Conservation (phyloP, 2,888 invertebrate species). For the Protonemura montana region DNA sequence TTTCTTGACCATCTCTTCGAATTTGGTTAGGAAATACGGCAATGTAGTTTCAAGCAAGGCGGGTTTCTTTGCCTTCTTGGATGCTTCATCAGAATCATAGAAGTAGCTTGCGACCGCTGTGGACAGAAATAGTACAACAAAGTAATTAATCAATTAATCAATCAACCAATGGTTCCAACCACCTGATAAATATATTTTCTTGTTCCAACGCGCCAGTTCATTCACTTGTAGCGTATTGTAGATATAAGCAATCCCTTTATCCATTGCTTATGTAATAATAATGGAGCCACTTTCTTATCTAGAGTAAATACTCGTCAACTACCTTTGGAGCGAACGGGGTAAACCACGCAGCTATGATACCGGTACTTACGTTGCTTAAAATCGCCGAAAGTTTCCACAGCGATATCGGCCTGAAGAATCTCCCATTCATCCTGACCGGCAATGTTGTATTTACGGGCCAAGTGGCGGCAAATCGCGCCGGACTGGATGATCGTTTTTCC, state of each 20-base stretch:
- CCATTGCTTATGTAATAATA: no score
- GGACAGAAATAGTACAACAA: neutral
- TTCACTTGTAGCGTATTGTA: no score
- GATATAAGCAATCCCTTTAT: no score
- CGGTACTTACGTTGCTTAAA: constrained; percentile 65
- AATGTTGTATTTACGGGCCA: constrained; percentile 68
- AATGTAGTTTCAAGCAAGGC: constrained; percentile 62
- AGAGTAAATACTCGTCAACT: neutral
- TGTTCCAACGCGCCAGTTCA: no score
- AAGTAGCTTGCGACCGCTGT: constrained; percentile 58
- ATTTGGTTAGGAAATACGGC: constrained; percentile 66
- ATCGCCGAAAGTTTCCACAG: constrained; percentile 68
- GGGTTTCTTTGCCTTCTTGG: constrained; percentile 63
- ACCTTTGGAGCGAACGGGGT: neutral
- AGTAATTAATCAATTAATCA: no score
- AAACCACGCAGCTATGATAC: neutral
- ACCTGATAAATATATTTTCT: no score
- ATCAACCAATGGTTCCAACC: no score
- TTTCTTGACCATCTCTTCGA: constrained; percentile 66
- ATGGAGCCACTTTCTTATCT: neutral
- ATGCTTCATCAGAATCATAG: constrained; percentile 63
- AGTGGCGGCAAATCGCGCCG: constrained; percentile 67
- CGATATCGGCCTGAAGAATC: constrained; percentile 68
- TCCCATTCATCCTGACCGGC: constrained; percentile 67
- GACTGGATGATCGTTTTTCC: constrained; percentile 70